Evolutionary conservation across 2,797 vertebrate genomes (phyloP), one percentile per base, ranked within the genome.

Genomic region (Pseudochromis fuscus): DNA sequence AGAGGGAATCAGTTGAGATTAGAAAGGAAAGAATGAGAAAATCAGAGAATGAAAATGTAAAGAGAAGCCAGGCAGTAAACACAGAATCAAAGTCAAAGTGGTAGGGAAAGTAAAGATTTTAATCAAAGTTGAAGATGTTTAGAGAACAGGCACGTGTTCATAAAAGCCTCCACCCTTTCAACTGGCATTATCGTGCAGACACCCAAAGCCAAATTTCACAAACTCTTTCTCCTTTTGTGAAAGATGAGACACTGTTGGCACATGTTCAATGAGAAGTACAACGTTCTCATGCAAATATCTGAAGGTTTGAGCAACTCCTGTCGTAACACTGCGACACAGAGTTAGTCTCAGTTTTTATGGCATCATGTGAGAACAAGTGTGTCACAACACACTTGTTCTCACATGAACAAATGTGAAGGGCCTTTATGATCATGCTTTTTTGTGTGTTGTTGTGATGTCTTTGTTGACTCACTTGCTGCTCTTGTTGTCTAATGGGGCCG

Each of bases 401-500:
- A 46, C 19, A 46, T 42, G 55, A 0, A 0, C 58, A 78, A 19
- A 25, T 18, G n/a, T n/a, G n/a, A n/a, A 23, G 18, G 15, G 7
- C 21, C 23, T 57, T 16, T 13, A 56, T 38, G 1, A 23, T 51
- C 50, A 37, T 23, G 49, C 5, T n/a, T 21, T 59, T 57, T 13
- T 19, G 11, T 21, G 35, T n/a, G 18, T 51, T 55, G 19, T 48
- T 38, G 30, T 21, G 33, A 45, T 11, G 45, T 27, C 8, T 31
- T 1, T 44, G 28, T 3, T 23, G 33, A 95, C 96, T 87, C 94
- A 99, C 98, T 97, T 99, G 98, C 96, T 99, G 98, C 95, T 99
- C 98, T 96, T 99, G 97, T 93, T 99, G 98, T 95, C 97, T 96
- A 94, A 98, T 96, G 93, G 98, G 96, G 93, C 97, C 98, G 86